Evolutionary conservation across 2,888 invertebrate genomes (phyloP).

Genomic region (Mythimna lalbum): DNA sequence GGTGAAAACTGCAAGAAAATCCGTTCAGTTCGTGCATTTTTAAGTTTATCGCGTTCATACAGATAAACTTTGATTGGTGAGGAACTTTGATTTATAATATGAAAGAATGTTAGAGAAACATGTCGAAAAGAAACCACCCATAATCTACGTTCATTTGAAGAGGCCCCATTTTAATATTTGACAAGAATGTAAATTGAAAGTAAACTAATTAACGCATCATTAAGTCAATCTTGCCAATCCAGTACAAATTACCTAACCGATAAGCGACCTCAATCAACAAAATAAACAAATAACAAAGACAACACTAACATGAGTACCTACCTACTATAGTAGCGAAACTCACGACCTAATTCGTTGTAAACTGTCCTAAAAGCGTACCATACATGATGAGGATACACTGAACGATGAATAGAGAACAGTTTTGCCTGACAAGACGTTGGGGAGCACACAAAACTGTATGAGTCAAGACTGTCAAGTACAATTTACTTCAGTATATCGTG

Average conservation of each 20-base stretch:
- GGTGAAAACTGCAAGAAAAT: no score
- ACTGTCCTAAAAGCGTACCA: conserved; percentile 4
- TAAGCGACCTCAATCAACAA: conserved; percentile 45
- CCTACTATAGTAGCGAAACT: conserved; percentile 18
- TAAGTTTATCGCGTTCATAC: no score
- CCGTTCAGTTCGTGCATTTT: no score
- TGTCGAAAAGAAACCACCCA: neutral
- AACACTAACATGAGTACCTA: neutral
- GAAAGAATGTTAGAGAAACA: neutral
- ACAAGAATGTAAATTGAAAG: conserved; percentile 1
- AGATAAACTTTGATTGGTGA: no score
- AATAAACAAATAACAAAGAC: conserved; percentile 48
- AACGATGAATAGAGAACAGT: neutral
- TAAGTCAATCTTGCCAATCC: conserved; percentile 24
- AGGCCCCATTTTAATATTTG: neutral
- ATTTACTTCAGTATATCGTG: no score
- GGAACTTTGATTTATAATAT: no score
- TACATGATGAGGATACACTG: conserved; percentile 2
- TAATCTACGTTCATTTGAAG: neutral
- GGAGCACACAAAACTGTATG: neutral
- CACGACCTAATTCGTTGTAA: conserved; percentile 41
- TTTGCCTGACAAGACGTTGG: neutral
- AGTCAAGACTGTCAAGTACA: neutral
- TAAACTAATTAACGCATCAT: conserved; percentile 36
- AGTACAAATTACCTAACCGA: conserved; percentile 51